phyloP scores from a whole-genome alignment of 2,797 vertebrate genomes.

The Stomatorhinus walkeri region DNA sequence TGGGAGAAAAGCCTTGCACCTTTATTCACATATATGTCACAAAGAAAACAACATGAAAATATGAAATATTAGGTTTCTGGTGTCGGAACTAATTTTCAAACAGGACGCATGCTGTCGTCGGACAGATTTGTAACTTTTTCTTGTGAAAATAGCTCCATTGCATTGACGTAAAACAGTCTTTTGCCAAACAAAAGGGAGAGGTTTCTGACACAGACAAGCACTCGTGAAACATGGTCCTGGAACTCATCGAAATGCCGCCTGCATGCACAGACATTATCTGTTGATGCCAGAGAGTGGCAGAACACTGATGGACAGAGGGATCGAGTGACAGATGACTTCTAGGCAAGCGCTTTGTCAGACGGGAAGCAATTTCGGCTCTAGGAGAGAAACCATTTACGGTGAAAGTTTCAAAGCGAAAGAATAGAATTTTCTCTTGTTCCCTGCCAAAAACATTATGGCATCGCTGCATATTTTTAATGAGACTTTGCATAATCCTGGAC shows the following conservation, averaged over 20 bases:
- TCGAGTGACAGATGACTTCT: constrained; percentile 65
- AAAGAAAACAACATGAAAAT: neutral
- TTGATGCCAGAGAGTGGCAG: constrained; percentile 61
- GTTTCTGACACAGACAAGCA: constrained; percentile 55
- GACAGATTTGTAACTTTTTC: neutral
- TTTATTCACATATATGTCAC: neutral
- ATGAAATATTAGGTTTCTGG: neutral
- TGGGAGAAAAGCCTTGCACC: neutral
- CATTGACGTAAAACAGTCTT: neutral
- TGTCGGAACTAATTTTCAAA: neutral
- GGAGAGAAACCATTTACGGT: constrained; percentile 61
- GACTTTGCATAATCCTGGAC: constrained; percentile 36
- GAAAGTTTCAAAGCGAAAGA: constrained; percentile 53
- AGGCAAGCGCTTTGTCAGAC: constrained; percentile 79
- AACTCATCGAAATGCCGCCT: constrained; percentile 58
- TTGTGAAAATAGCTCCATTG: neutral
- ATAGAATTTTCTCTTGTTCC: constrained; percentile 34
- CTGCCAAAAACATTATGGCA: constrained; percentile 34
- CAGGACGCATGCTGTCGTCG: neutral
- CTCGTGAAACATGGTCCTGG: constrained; percentile 61
- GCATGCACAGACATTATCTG: constrained; percentile 59
- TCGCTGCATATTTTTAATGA: constrained; percentile 42
- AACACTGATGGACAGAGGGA: constrained; percentile 73
- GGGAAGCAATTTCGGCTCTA: constrained; percentile 66
- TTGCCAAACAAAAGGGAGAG: constrained; percentile 45